Conservation (phyloP, 2,888 invertebrate genomes). For the Cantharis nigra region DNA sequence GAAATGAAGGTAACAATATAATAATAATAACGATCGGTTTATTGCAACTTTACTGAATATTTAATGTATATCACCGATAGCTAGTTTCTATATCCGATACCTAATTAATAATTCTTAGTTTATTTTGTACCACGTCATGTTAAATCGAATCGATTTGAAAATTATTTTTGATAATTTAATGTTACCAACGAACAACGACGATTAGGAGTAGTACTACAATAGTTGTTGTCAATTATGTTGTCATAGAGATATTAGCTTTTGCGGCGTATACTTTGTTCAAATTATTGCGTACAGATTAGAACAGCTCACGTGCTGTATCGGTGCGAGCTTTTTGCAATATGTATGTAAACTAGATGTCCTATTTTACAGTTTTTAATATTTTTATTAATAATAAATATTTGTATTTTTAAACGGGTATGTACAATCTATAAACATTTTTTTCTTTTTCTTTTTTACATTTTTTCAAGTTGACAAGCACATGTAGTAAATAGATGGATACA, state of each 20-base stretch:
- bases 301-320: background rate
- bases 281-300: background rate
- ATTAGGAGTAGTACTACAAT: background rate
- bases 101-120: background rate
- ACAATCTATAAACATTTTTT: background rate
- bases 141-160: constrained; percentile 18
- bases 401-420: background rate
- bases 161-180: constrained; percentile 19
- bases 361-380: background rate
- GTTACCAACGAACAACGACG: background rate
- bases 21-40: background rate
- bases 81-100: background rate
- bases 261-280: background rate
- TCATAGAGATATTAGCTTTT: constrained; percentile 28
- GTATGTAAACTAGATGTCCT: background rate
- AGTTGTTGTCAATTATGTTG: constrained; percentile 27
- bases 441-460: background rate
- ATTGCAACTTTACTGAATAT: background rate
- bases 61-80: background rate
- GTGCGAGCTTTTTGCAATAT: background rate
- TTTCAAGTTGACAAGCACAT: background rate
- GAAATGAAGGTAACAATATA: background rate
- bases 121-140: constrained; percentile 16
- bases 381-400: background rate
- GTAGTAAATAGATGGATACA: background rate